A percentile compares a stretch with the other conserved stretches of the same genome.
Conservation (phyloP, 2,888 invertebrate genomes). For the Trichopoda pennipes region DNA sequence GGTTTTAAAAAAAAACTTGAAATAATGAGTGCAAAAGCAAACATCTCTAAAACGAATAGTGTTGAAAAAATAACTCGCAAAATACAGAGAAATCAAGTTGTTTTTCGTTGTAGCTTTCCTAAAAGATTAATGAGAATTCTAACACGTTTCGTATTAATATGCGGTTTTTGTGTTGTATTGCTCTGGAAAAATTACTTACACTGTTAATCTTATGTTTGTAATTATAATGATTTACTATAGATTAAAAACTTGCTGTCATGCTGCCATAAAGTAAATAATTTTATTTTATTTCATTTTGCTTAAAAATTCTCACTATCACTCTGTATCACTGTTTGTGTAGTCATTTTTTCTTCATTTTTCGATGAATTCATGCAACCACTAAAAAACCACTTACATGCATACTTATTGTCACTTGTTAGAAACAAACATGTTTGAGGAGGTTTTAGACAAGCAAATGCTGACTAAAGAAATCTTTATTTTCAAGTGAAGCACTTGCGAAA, state of each 20-base stretch:
- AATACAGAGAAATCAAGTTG: slow-evolving; percentile 14
- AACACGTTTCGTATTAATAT: slow-evolving; percentile 47
- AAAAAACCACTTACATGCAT: slow-evolving; percentile 40
- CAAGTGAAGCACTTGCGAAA: slow-evolving; percentile 14
- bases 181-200: slow-evolving; percentile 49
- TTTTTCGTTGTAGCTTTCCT: slow-evolving; percentile 19
- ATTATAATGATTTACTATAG: slow-evolving; percentile 66
- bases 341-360: slow-evolving; percentile 31
- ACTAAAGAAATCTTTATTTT: slow-evolving; percentile 39
- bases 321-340: background rate
- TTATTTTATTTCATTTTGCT: slow-evolving; percentile 25
- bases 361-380: background rate
- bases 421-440: slow-evolving; percentile 15
- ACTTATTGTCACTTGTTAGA: slow-evolving; percentile 53
- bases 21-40: slow-evolving; percentile 25
- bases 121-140: slow-evolving; percentile 53
- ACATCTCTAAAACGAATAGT: slow-evolving; percentile 29
- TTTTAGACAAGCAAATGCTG: slow-evolving; percentile 26
- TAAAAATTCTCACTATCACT: slow-evolving; percentile 25
- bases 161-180: slow-evolving; percentile 24
- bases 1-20: background rate
- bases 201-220: slow-evolving; percentile 63
- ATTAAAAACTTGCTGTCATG: slow-evolving; percentile 68
- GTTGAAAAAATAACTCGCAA: slow-evolving; percentile 7
- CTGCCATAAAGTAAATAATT: slow-evolving; percentile 66